Conservation (phyloP, 2,797 vertebrate genomes). For the Cacajao melanocephalus region DNA sequence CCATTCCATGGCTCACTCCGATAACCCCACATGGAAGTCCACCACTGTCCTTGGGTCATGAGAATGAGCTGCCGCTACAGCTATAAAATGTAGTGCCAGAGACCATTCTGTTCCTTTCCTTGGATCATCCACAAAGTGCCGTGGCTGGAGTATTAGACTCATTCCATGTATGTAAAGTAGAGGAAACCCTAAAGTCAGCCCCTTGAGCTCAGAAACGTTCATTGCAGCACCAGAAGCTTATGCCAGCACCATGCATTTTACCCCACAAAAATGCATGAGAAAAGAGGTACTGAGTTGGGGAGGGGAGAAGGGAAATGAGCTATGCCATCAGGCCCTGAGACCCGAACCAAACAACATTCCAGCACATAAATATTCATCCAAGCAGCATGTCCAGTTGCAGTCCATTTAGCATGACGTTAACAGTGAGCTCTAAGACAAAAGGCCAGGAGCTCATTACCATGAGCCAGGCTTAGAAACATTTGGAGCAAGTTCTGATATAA, state of each 20-base stretch:
- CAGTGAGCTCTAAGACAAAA: constrained; percentile 64
- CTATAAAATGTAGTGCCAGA: rapidly evolving
- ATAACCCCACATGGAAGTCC: rapidly evolving
- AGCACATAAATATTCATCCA: constrained; percentile 14
- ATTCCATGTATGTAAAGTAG: neutral
- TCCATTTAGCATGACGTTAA: constrained; percentile 58
- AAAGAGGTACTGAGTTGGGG: rapidly evolving
- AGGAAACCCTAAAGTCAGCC: neutral
- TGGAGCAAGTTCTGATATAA: constrained; percentile 74
- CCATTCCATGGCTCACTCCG: neutral
- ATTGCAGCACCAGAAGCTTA: rapidly evolving
- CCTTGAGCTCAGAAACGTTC: no score
- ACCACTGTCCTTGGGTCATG: rapidly evolving
- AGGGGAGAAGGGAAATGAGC: neutral
- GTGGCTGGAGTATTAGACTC: rapidly evolving
- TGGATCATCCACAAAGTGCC: rapidly evolving
- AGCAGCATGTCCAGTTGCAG: constrained; percentile 45
- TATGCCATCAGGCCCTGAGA: constrained; percentile 63
- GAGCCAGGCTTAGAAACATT: constrained; percentile 54
- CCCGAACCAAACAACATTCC: constrained; percentile 29
- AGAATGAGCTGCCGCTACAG: neutral
- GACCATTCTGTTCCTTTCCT: neutral
- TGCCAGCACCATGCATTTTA: rapidly evolving
- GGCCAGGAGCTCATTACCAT: constrained; percentile 59
- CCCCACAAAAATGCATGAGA: rapidly evolving